These are phyloP conservation scores for Myiopsitta monachus DNA, from an alignment of 2,113 vertebrate species.

Conservation along the genomic window DNA sequence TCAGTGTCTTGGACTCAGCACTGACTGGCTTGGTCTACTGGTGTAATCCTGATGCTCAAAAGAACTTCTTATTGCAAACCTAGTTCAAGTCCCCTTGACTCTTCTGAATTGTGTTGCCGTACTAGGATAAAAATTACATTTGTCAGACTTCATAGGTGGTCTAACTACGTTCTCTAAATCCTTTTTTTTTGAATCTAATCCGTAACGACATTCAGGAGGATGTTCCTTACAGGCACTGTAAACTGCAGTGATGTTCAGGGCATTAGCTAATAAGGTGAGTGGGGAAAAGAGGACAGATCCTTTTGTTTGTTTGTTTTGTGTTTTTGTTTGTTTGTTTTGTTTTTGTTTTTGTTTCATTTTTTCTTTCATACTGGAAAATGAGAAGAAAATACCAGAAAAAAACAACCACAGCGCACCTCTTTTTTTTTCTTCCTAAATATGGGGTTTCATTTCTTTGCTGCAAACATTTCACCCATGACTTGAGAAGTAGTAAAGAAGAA, in stretches of 20 bases:
- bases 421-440: neutral
- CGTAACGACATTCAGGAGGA: neutral
- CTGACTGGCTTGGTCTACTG: neutral
- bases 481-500: neutral
- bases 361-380: neutral
- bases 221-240: neutral
- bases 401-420: neutral
- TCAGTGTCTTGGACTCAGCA: neutral
- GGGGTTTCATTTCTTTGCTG: neutral
- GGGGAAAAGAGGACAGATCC: neutral
- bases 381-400: neutral
- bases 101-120: neutral
- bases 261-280: neutral
- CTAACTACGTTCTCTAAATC: neutral
- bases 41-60: neutral
- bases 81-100: neutral
- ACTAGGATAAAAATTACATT: neutral
- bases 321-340: too few relatives aligned
- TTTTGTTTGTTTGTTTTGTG: too few relatives aligned
- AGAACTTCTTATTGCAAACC: neutral
- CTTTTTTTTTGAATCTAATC: neutral
- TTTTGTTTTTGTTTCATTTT: too few relatives aligned
- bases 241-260: neutral
- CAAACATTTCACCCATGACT: neutral
- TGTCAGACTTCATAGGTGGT: neutral